These are phyloP conservation scores for Ptychochromis oligacanthus DNA, from an alignment of 2,113 vertebrate species.

Conservation along the genomic window DNA sequence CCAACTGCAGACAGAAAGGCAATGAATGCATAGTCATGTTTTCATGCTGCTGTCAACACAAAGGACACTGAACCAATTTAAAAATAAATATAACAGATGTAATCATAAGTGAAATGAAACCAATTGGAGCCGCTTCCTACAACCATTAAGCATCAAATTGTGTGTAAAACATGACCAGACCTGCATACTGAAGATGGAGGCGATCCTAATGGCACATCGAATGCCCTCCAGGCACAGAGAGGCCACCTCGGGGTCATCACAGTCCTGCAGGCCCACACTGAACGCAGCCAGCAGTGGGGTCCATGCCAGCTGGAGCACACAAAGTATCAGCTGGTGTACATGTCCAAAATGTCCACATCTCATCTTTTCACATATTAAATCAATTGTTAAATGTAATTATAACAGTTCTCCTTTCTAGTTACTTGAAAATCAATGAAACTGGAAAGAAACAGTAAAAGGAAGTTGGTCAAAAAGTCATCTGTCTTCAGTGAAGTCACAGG, in stretches of 20 bases:
- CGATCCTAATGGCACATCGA: slow-evolving; percentile 93
- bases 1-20: slow-evolving; percentile 81
- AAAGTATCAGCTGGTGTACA: not conserved
- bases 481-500: not conserved
- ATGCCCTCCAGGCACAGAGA: slow-evolving; percentile 96
- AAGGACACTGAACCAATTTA: not conserved
- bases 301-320: slow-evolving; percentile 89
- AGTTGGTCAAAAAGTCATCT: not conserved
- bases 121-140: not conserved
- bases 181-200: slow-evolving; percentile 98
- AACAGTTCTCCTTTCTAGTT: too few species aligned
- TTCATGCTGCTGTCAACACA: not conserved
- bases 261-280: slow-evolving; percentile 96
- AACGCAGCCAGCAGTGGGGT: slow-evolving; percentile 94
- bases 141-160: not conserved
- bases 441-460: not conserved
- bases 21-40: not conserved
- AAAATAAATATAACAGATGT: not conserved
- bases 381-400: not conserved
- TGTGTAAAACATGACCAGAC: slow-evolving; percentile 72
- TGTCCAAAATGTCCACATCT: not conserved
- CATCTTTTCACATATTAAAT: not conserved
- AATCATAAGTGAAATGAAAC: not conserved
- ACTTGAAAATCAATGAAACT: not conserved
- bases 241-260: slow-evolving; percentile 94